Evolutionary conservation across 2,797 vertebrate genomes (phyloP).

Genomic region (Gymnoscopelus braueri): DNA sequence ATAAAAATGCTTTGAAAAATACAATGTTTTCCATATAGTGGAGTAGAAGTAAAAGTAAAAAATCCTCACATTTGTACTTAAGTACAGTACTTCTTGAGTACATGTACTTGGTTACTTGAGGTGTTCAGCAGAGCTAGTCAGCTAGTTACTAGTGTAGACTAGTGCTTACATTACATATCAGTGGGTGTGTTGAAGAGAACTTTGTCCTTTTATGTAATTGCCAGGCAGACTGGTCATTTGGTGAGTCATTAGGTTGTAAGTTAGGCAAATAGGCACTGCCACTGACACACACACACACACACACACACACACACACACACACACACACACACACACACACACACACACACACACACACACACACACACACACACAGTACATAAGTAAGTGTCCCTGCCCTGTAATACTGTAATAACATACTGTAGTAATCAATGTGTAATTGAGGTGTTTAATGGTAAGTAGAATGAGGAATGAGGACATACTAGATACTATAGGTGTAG

Average conservation of each 20-base stretch:
- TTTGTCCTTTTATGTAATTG: not conserved
- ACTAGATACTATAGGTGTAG: conserved; percentile 5
- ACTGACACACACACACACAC: not conserved
- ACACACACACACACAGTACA: conserved; percentile 11
- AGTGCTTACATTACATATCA: too few relatives aligned
- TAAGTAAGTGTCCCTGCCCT: conserved; percentile 11
- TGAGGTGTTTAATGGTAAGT: not conserved
- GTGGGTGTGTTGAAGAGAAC: not conserved
- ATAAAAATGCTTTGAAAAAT: too few relatives aligned
- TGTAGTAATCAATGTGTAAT: not conserved
- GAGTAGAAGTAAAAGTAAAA: too few relatives aligned
- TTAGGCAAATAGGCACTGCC: not conserved
- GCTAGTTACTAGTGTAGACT: too few relatives aligned
- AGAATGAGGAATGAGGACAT: not conserved
- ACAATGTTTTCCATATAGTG: too few relatives aligned
- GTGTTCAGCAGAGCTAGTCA: too few relatives aligned
- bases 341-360: not conserved
- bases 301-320: conserved; percentile 5
- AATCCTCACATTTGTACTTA: too few relatives aligned
- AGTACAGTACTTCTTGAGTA: too few relatives aligned
- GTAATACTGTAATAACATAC: too few relatives aligned
- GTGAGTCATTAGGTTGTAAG: conserved; percentile 21
- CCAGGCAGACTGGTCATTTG: conserved; percentile 2
- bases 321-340: not conserved
- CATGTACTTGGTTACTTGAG: too few relatives aligned